Base-by-base conservation (phyloP, 2,797 vertebrate genomes). In the Neopelma chrysocephalum region DNA sequence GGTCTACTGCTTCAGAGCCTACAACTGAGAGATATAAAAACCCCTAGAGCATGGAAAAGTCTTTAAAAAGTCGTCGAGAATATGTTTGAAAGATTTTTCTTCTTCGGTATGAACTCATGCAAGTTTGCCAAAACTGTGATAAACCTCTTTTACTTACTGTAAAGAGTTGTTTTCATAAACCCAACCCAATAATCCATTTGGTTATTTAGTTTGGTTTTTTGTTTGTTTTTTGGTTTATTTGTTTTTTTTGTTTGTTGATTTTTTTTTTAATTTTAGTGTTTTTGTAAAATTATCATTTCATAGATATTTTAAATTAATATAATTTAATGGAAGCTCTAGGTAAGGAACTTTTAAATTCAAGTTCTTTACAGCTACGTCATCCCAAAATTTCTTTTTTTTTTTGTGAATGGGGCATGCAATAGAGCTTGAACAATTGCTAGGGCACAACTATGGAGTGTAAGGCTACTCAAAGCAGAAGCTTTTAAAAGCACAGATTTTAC, bases 81-180 rank as follows among this genome's bases (percentile, higher is more conserved):
- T 64, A 94, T 95, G 98, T 97, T 51, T 17, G 97, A 97, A 98
- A 97, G 94, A 81, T 97, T 95, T 97, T 95, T 97, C 65, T 93
- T 97, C 56, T 96, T 84, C 71, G 83, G 94, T 97, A 98, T 93
- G 98, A 99, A 98, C 98, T 98, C 98, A 97, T 95, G 98, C 97
- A 98, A 97, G 94, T 98, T 98, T 98, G 98, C 97, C 97, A 97
- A 99, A 99, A 98, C 98, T 99, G 98, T 99, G 98, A 99, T 98
- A 98, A 98, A 97, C 90, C 85, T 98, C 98, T 98, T 98, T 97
- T 97, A 97, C 97, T 98, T 98, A 98, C 97, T 98, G 97, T 98
- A 98, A 98, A 97, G 96, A 97, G 90, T 97, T 82, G 96, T 97
- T 98, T 98, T 97, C 97, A 95, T 98, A 98, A 97, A 89, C 93